Conservation (phyloP, 2,797 vertebrate species). For the Myoxocephalus aenaeus region DNA sequence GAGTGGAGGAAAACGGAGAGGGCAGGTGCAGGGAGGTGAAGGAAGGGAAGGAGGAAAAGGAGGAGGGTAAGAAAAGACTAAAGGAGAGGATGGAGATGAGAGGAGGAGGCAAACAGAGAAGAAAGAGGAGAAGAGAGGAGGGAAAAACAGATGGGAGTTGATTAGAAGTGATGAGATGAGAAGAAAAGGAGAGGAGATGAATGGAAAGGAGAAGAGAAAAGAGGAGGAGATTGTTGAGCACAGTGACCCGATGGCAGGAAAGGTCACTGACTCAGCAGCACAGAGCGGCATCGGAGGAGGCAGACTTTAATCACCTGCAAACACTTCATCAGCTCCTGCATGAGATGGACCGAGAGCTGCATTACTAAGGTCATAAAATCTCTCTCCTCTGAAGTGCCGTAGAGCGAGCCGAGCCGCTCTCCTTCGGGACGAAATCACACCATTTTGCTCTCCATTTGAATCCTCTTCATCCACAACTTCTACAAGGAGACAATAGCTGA, state of each 20-base stretch:
- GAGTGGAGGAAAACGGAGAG: not conserved
- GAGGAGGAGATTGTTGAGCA: conserved; percentile 25
- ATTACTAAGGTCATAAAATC: conserved; percentile 57
- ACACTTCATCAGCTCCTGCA: conserved; percentile 62
- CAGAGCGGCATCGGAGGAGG: conserved; percentile 52
- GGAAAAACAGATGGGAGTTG: not conserved
- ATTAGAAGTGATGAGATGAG: not conserved
- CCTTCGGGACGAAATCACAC: conserved; percentile 36
- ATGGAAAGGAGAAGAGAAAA: not conserved
- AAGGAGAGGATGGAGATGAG: not conserved
- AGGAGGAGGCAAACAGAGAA: no score
- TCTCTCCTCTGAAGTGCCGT: conserved; percentile 9
- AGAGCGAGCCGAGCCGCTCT: conserved; percentile 26
- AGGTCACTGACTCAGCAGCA: conserved; percentile 78
- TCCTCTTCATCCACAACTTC: conserved; percentile 39
- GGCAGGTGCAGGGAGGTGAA: no score
- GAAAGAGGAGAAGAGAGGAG: not conserved
- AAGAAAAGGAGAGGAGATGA: not conserved
- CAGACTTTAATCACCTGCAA: conserved; percentile 68
- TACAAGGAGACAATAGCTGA: conserved; percentile 67
- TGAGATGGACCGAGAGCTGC: conserved; percentile 45
- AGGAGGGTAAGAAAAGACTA: not conserved
- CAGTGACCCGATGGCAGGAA: conserved; percentile 53
- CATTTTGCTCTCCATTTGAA: conserved; percentile 36
- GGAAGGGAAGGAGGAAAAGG: no score